Evolutionary conservation across 2,797 vertebrate species (phyloP).

Genomic region (Gymnopithys bicolor): DNA sequence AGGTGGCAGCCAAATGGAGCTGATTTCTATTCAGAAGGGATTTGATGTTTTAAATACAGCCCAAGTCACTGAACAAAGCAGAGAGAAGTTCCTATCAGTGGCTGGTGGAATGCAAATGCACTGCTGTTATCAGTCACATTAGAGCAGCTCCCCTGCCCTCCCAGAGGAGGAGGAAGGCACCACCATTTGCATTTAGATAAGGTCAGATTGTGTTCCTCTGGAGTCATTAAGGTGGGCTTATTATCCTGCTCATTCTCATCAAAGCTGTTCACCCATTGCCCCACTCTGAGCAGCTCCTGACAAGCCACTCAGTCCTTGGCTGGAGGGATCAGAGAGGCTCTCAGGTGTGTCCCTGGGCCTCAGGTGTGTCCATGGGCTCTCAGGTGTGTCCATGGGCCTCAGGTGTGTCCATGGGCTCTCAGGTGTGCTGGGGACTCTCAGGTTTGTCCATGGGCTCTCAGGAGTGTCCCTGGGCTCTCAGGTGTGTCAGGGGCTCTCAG

Average conservation of each 20-base stretch:
- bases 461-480: too few species aligned
- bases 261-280: not conserved
- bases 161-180: not conserved
- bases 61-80: not conserved
- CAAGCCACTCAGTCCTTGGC: not conserved
- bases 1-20: slow-evolving; percentile 29
- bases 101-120: not conserved
- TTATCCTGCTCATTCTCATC: not conserved
- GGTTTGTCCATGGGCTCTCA: too few species aligned
- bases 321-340: not conserved
- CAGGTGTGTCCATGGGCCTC: too few species aligned
- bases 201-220: not conserved
- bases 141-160: not conserved
- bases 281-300: not conserved
- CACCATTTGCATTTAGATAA: slow-evolving; percentile 40
- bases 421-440: too few species aligned
- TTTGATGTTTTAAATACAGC: not conserved
- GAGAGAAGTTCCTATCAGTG: not conserved
- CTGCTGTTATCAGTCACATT: not conserved
- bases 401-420: too few species aligned
- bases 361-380: not conserved
- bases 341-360: not conserved
- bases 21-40: not conserved
- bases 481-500: too few species aligned
- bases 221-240: not conserved